These are phyloP conservation scores for Nephrotoma appendiculata DNA, from an alignment of 2,888 invertebrate genomes.

Conservation along the genomic window DNA sequence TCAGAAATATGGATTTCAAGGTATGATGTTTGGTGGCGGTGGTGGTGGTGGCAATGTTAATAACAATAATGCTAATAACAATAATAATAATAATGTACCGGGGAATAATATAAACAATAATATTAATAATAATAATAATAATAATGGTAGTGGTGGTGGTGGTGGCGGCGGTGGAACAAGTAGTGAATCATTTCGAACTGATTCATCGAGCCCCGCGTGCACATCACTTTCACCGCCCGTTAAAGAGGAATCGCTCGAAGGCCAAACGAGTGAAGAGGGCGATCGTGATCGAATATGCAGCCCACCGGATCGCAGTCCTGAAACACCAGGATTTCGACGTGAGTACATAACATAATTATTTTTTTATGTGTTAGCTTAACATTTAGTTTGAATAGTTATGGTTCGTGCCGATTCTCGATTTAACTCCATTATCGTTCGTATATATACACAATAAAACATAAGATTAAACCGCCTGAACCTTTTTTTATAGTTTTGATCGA, in stretches of 20 bases:
- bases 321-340: constrained; percentile 42
- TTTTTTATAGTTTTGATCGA: neutral
- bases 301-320: constrained; percentile 28
- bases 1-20: constrained; percentile 5
- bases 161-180: constrained; percentile 13
- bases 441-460: neutral
- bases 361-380: neutral
- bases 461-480: neutral
- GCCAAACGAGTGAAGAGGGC: constrained; percentile 42
- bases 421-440: neutral
- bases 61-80: neutral
- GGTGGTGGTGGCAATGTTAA: neutral
- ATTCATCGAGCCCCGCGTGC: constrained; percentile 45
- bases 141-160: constrained; percentile 18
- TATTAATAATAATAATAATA: neutral
- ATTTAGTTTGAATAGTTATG: neutral
- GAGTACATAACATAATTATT: constrained; percentile 27
- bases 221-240: constrained; percentile 38
- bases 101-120: neutral
- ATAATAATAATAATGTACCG: neutral
- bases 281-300: constrained; percentile 33
- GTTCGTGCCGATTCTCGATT: neutral
- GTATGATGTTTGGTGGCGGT: constrained; percentile 6
- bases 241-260: constrained; percentile 41
- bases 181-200: constrained; percentile 36